These are phyloP conservation scores for Orthosia incerta DNA, from an alignment of 2,888 invertebrate species.

Conservation along the genomic window DNA sequence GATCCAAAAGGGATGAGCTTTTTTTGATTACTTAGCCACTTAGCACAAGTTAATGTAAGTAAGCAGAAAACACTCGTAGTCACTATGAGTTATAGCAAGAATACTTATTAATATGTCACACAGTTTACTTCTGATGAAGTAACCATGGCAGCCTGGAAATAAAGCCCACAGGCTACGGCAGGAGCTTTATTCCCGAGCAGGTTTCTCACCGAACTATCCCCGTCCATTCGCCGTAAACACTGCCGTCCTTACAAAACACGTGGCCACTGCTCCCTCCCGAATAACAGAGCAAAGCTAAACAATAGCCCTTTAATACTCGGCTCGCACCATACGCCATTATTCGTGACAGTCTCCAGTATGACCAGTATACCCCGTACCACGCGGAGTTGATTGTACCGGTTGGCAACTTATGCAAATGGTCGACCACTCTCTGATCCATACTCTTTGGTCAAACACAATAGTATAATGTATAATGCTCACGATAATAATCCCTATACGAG, in stretches of 20 bases:
- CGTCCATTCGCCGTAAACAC: slow-evolving; percentile 39
- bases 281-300: slow-evolving; percentile 61
- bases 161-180: not conserved
- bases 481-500: slow-evolving; percentile 52
- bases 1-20: too few species aligned
- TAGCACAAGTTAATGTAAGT: not conserved
- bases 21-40: not conserved
- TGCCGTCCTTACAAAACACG: slow-evolving; percentile 63
- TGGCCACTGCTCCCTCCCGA: slow-evolving; percentile 59
- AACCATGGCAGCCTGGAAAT: not conserved
- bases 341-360: slow-evolving; percentile 35
- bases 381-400: slow-evolving; percentile 53
- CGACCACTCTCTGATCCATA: slow-evolving; percentile 49
- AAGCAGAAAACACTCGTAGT: not conserved
- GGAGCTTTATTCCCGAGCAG: not conserved
- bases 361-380: slow-evolving; percentile 14
- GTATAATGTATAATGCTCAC: slow-evolving; percentile 50
- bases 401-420: slow-evolving; percentile 56
- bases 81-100: too few species aligned
- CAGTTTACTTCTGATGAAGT: not conserved
- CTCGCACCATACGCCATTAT: slow-evolving; percentile 59
- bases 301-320: slow-evolving; percentile 66
- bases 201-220: slow-evolving; percentile 4
- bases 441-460: slow-evolving; percentile 53
- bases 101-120: not conserved